Base-by-base conservation (phyloP, 2,113 vertebrate species). In the Porphyrio hochstetteri region DNA sequence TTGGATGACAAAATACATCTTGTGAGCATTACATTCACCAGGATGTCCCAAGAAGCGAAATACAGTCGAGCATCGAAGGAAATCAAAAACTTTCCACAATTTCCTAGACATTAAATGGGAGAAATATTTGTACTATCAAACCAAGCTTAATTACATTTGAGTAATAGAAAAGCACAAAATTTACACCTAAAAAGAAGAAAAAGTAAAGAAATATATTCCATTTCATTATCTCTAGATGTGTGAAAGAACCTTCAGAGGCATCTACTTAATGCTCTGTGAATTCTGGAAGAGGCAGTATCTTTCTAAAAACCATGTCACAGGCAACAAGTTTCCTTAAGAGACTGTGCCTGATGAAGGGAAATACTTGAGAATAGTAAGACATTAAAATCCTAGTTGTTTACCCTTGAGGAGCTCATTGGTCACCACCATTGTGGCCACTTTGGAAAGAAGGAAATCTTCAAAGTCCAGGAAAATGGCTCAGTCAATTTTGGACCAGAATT, bases 11-110 rank as follows among this genome's bases (percentile, higher is more conserved):
- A 75, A 86, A 67, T 68, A 42, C 15, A 67, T 64, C 46, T 55
- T 75, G 38, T 84, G 52, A 86, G 29, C 25, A 12, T 67, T 63
- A 36, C 36, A 11, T 85, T 93, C 67, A 79, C 63, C 63, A 90
- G 75, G 48, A 77, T 86, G 36, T 79, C 90, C 90, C 4, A 57
- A 57, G 70, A 76, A 91, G 61, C 79, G 80, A 96, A 82, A 83
- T 69, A 72, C n/a, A 56, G 52, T 11, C 40, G 64, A 77, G 52
- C 74, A 86, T 88, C 52, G 77, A 86, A 88, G 59, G 72, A 90
- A 88, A 90, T 90, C 4, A 74, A 80, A 90, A 93, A 50, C 68
- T 83, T 95, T 50, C 68, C 91, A 81, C 55, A 70, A 60, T 79
- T 85, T 93, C 61, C 61, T 88, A 92, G 71, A 64, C 13, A 27